Base-by-base conservation (phyloP, 1,140 invertebrate genomes). In the Lanistes nyassanus region DNA sequence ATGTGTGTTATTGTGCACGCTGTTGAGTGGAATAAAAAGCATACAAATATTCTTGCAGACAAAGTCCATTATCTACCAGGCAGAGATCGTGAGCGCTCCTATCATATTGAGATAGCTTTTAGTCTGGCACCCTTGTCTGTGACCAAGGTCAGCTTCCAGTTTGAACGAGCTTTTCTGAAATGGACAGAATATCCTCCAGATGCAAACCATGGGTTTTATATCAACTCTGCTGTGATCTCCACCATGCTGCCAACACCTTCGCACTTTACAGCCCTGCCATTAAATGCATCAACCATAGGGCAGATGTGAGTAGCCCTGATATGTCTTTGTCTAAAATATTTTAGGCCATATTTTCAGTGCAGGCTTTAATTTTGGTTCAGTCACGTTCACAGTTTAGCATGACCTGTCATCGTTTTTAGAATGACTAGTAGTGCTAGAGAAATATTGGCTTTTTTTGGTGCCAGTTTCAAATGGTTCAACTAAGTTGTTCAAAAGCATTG, bases 111-210 rank as follows among this genome's bases (percentile, higher is more conserved):
- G 90, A 87, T 98, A 21, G 91, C 95, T 0, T 88, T 99, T 39
- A 91, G 90, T 77, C 88, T 99, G 74, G 95, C 95, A 23, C 91
- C 95, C 0, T 92, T 92, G 77, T 95, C 95, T 0, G 92, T 93
- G 0, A 96, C 95, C 3, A 93, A 94, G 77, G 92, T 99, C 64
- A 94, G 93, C 19, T 92, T 98, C 74, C 94, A 97, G 81, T 97
- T 98, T 90, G 95, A 98, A 87, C 96, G 96, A 89, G 93, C 96
- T 34, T 97, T 99, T 86, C 91, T 99, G 1, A 98, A 98, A 89
- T 99, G 97, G 97, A 95, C 97, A 84, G 97, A 99, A 90, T 99
- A 99, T 91, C 97, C 97, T 53, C 98, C 98, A 3, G 98, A 99
- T 93, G 97, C 98, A 3, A 98, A 99, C 92, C 97, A 99, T 90